phyloP scores from a whole-genome alignment of 1,140 invertebrate genomes.

The Rhyzopertha dominica region DNA sequence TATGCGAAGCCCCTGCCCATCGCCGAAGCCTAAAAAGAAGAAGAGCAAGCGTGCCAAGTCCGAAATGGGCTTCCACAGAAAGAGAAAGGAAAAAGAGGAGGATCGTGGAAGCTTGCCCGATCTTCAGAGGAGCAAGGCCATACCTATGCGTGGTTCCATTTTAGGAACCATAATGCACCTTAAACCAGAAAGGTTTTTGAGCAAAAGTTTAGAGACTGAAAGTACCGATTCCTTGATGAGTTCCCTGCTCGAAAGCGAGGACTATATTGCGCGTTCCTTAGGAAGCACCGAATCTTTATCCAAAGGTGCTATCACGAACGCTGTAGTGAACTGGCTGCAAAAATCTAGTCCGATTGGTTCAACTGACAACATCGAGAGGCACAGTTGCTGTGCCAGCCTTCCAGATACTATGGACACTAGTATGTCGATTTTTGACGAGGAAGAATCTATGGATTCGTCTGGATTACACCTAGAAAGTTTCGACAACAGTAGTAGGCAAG shows the following conservation, averaged over 20 bases:
- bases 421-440: constrained; percentile 24
- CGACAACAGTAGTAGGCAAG: constrained; percentile 13
- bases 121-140: constrained; percentile 23
- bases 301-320: constrained; percentile 36
- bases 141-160: constrained; percentile 25
- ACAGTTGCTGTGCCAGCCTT: constrained; percentile 22
- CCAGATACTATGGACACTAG: constrained; percentile 21
- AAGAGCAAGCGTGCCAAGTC: constrained; percentile 34
- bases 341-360: constrained; percentile 33
- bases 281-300: constrained; percentile 35
- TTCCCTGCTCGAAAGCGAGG: constrained; percentile 16
- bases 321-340: constrained; percentile 39
- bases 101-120: constrained; percentile 40
- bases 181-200: constrained; percentile 34
- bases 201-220: constrained; percentile 14
- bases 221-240: constrained; percentile 32
- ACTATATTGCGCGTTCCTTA: constrained; percentile 26
- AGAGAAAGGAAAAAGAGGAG: constrained; percentile 16
- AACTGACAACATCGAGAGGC: constrained; percentile 24
- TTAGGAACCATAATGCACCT: constrained; percentile 34
- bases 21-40: constrained; percentile 33
- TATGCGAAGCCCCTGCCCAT: constrained; percentile 39
- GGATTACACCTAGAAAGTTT: no score
- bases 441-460: constrained; percentile 20
- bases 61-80: constrained; percentile 33